phyloP scores from a whole-genome alignment of 2,797 vertebrate genomes.

The Danio aesculapii region DNA sequence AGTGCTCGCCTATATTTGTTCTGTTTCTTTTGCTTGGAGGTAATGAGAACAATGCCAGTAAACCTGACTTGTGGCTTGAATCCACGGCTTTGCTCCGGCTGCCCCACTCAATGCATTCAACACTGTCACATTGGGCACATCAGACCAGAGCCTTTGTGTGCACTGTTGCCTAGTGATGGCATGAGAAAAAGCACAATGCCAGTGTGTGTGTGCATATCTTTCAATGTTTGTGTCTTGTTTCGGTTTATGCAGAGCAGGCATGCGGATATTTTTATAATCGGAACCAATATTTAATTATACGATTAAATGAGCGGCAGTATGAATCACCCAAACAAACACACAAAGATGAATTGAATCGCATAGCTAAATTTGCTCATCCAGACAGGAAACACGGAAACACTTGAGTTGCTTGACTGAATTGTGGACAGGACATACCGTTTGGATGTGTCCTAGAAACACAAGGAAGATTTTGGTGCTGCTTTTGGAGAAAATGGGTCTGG shows the following conservation, averaged over 20 bases:
- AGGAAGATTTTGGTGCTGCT: constrained; percentile 23
- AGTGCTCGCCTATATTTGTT: constrained; percentile 11
- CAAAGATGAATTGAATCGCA: constrained; percentile 24
- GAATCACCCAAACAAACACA: constrained; percentile 45
- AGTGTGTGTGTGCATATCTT: constrained; percentile 55
- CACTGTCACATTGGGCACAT: constrained; percentile 64
- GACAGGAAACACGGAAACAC: constrained; percentile 33
- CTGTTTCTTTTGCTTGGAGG: constrained; percentile 6
- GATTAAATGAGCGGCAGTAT: neutral
- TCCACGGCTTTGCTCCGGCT: constrained; percentile 58
- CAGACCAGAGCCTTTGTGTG: constrained; percentile 59
- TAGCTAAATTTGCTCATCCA: constrained; percentile 59
- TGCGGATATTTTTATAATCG: constrained; percentile 32
- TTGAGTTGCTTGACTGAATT: constrained; percentile 46
- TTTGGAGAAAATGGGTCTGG: constrained; percentile 35
- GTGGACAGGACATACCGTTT: constrained; percentile 25
- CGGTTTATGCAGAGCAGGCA: constrained; percentile 20
- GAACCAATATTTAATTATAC: constrained; percentile 45
- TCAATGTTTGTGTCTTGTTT: constrained; percentile 46
- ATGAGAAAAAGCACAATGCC: constrained; percentile 61
- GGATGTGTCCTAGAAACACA: constrained; percentile 55
- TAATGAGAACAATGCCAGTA: constrained; percentile 17
- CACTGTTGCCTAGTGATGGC: constrained; percentile 74
- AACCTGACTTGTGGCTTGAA: constrained; percentile 54
- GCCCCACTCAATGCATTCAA: constrained; percentile 58